Percentiles rank a stretch among this genome's conserved stretches.
Conservation (phyloP, 1,140 invertebrate species). For the Hycleus phaleratus region DNA sequence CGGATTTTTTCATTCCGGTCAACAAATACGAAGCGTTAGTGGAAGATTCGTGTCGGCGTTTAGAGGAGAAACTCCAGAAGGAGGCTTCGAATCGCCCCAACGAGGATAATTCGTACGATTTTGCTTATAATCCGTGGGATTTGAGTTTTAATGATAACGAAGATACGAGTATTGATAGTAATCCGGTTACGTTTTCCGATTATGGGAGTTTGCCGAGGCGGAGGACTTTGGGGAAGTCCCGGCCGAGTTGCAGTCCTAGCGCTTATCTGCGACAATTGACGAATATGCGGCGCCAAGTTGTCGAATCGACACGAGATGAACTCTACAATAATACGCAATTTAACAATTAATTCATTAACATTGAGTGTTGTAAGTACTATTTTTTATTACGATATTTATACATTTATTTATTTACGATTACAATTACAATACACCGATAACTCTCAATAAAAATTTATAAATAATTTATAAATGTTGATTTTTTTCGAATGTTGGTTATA, state of each 20-base stretch:
- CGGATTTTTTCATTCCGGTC: conserved; percentile 12
- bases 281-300: conserved; percentile 34
- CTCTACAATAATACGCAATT: conserved; percentile 5
- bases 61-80: conserved; percentile 28
- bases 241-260: conserved; percentile 32
- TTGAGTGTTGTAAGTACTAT: not conserved
- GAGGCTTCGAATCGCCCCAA: not conserved
- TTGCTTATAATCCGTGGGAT: conserved; percentile 18
- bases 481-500: too few species aligned
- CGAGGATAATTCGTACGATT: conserved; percentile 17
- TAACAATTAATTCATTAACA: conserved; percentile 1
- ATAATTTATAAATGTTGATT: too few species aligned
- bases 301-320: conserved; percentile 34
- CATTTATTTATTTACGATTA: conserved; percentile 6
- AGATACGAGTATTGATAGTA: conserved; percentile 35
- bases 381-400: conserved; percentile 14
- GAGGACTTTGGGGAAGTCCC: conserved; percentile 11
- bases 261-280: conserved; percentile 36
- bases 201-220: conserved; percentile 38
- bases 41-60: conserved; percentile 32
- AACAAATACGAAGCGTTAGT: conserved; percentile 36
- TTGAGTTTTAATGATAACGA: conserved; percentile 13
- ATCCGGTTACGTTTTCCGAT: conserved; percentile 34
- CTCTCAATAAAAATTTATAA: too few species aligned
- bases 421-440: too few species aligned